Percentiles rank a stretch among this genome's conserved stretches.
Evolutionary conservation across 2,797 vertebrate species (phyloP).

Genomic region (Erithacus rubecula): DNA sequence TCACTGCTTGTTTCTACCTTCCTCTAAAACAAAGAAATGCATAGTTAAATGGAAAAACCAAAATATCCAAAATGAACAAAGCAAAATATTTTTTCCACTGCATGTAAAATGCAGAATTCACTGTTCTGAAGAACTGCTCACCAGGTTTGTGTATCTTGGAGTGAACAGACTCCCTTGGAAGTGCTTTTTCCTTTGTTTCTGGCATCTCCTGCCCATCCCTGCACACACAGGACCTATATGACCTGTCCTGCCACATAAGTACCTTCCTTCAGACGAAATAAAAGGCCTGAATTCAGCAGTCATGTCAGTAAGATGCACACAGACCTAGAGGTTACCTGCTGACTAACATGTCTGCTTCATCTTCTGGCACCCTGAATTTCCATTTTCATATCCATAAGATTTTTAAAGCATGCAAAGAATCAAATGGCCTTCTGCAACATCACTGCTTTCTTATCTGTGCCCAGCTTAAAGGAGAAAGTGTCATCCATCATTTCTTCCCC

Average conservation of each 20-base stretch:
- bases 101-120: background rate
- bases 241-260: fast-evolving
- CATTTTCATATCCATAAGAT: background rate
- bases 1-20: background rate
- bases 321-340: background rate
- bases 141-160: background rate
- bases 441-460: background rate
- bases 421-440: background rate
- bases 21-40: background rate
- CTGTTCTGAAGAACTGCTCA: background rate
- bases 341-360: background rate
- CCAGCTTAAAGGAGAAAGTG: background rate
- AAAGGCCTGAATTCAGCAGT: background rate
- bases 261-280: background rate
- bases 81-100: background rate
- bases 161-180: background rate
- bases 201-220: background rate
- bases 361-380: background rate
- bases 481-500: background rate
- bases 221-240: background rate
- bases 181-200: background rate
- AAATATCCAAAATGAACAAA: background rate
- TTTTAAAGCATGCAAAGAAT: background rate
- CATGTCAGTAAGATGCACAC: background rate
- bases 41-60: background rate